phyloP scores from a whole-genome alignment of 2,888 invertebrate species.

The Trachelus stipa region DNA sequence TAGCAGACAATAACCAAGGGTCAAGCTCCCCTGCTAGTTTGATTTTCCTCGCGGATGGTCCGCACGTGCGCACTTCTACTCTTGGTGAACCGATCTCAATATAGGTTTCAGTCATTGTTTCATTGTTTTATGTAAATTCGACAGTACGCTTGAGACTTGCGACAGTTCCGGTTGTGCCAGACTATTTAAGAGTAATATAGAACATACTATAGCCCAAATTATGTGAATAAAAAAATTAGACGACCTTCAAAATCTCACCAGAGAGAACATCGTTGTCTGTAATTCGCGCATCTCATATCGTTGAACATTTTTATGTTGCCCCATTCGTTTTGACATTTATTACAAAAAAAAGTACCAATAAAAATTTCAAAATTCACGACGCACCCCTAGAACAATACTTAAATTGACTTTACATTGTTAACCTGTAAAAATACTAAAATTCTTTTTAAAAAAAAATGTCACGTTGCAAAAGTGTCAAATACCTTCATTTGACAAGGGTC shows the following conservation, averaged over 20 bases:
- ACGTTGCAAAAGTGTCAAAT: not conserved
- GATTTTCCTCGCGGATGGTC: slow-evolving; percentile 37
- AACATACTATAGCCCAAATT: not conserved
- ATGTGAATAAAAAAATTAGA: not conserved
- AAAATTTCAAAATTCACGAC: not conserved
- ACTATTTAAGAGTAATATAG: not conserved
- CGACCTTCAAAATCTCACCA: slow-evolving; percentile 38
- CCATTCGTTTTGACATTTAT: slow-evolving; percentile 8
- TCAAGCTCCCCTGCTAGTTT: slow-evolving; percentile 55
- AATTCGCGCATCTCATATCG: slow-evolving; percentile 49
- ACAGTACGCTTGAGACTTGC: not conserved
- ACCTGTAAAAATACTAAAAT: not conserved
- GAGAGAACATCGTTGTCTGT: slow-evolving; percentile 40
- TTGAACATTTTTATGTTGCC: slow-evolving; percentile 41
- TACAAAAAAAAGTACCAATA: slow-evolving; percentile 8
- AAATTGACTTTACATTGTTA: not conserved
- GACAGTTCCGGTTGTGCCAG: not conserved
- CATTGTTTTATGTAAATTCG: not conserved
- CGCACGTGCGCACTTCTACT: slow-evolving; percentile 44
- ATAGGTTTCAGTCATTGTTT: not conserved
- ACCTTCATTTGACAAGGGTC: not conserved
- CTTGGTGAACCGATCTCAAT: not conserved
- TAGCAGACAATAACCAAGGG: slow-evolving; percentile 62
- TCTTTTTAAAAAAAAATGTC: not conserved
- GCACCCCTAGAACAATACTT: not conserved